These are phyloP conservation scores for Antheraea yamamai DNA, from an alignment of 2,888 invertebrate species.

Conservation along the genomic window DNA sequence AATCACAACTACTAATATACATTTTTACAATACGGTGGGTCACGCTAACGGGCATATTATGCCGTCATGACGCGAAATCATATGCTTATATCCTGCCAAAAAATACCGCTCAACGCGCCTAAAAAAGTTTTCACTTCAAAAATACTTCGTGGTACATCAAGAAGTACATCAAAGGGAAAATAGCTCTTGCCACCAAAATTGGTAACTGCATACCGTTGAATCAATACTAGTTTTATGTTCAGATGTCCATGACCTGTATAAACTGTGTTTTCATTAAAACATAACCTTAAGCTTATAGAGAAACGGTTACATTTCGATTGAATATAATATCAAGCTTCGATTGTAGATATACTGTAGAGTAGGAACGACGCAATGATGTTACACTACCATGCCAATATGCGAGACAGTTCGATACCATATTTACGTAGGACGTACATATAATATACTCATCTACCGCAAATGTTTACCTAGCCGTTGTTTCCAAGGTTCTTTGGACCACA, in stretches of 20 bases:
- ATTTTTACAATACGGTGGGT: no score
- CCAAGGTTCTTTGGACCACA: not conserved
- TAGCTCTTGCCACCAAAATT: not conserved
- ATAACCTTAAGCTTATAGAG: not conserved
- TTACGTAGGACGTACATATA: conserved; percentile 38
- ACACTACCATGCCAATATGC: conserved; percentile 40
- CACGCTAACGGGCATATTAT: not conserved
- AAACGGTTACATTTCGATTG: not conserved
- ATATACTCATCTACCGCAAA: not conserved
- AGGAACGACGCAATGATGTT: not conserved
- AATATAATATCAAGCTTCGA: not conserved
- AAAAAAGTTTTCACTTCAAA: not conserved
- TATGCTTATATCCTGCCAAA: no score
- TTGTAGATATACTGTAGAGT: not conserved
- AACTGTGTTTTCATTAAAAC: not conserved
- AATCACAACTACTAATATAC: no score
- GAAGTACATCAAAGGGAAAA: not conserved
- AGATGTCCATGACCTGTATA: not conserved
- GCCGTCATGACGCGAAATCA: not conserved
- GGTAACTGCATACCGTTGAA: conserved; percentile 14
- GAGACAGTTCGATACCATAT: conserved; percentile 40
- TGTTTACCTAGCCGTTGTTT: not conserved
- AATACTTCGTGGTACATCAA: not conserved
- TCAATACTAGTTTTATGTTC: conserved; percentile 15
- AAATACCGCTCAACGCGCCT: no score